Percentiles rank a stretch among this genome's conserved stretches.
Evolutionary conservation across 2,113 vertebrate species (phyloP).

Genomic region (Hiodon alosoides): DNA sequence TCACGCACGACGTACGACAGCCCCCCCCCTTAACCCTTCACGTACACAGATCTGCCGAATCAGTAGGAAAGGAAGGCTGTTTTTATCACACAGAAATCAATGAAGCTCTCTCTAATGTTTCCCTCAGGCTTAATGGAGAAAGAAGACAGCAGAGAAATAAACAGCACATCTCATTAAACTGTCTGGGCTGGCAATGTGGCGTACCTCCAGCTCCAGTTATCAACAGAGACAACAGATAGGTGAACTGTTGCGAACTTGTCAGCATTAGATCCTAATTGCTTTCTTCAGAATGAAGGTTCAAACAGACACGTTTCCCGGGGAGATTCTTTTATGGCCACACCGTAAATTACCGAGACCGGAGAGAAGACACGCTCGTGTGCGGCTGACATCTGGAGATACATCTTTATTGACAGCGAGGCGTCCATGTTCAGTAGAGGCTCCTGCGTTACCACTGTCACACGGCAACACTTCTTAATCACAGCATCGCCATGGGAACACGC

Average conservation of each 20-base stretch:
- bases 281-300: slow-evolving; percentile 68
- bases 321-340: slow-evolving; percentile 70
- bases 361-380: slow-evolving; percentile 68
- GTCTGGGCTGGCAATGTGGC: slow-evolving; percentile 65
- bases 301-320: slow-evolving; percentile 73
- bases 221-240: slow-evolving; percentile 70
- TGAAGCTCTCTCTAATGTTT: slow-evolving; percentile 15
- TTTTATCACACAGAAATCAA: slow-evolving; percentile 24
- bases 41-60: slow-evolving; percentile 33
- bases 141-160: slow-evolving; percentile 67
- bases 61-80: slow-evolving; percentile 26
- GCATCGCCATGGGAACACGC: slow-evolving; percentile 1
- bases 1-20: slow-evolving; percentile 30
- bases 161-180: slow-evolving; percentile 72
- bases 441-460: slow-evolving; percentile 59
- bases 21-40: slow-evolving; percentile 44
- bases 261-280: slow-evolving; percentile 74
- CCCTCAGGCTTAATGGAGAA: slow-evolving; percentile 56
- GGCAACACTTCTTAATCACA: slow-evolving; percentile 64
- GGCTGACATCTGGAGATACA: slow-evolving; percentile 76
- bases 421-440: slow-evolving; percentile 58
- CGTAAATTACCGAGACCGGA: slow-evolving; percentile 64
- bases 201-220: slow-evolving; percentile 64
- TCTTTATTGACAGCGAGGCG: slow-evolving; percentile 74
- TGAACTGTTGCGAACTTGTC: slow-evolving; percentile 81